A percentile compares a stretch with the other conserved stretches of the same genome.
These are phyloP conservation scores for Lacerta agilis DNA, from an alignment of 2,797 vertebrate species.

Conservation along the genomic window DNA sequence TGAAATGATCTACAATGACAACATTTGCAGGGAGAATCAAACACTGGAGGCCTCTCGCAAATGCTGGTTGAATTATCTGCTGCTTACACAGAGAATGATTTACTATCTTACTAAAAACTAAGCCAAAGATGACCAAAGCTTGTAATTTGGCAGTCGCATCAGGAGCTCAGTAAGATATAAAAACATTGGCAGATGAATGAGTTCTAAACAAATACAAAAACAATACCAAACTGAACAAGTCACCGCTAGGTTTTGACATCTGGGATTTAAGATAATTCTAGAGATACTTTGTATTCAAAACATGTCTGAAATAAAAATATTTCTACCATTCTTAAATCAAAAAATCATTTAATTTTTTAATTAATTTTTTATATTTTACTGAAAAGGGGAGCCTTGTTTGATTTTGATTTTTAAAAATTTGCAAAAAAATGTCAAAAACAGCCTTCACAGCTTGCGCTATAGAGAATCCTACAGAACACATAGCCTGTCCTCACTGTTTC, in stretches of 20 bases:
- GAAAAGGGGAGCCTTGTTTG: not conserved
- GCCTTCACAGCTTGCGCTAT: not conserved
- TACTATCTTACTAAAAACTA: slow-evolving; percentile 20
- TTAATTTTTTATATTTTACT: not conserved
- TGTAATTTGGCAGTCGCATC: slow-evolving; percentile 43
- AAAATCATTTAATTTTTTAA: not conserved
- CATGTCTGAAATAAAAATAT: not conserved
- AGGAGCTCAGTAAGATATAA: slow-evolving; percentile 45
- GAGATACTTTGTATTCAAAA: not conserved
- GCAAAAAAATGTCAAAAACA: too few relatives aligned
- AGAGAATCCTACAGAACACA: not conserved
- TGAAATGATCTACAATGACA: not conserved
- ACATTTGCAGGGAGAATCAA: not conserved
- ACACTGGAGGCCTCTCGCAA: slow-evolving; percentile 2
- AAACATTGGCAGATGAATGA: slow-evolving; percentile 49
- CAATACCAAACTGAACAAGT: slow-evolving; percentile 1
- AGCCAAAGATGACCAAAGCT: slow-evolving; percentile 45
- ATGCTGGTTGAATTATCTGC: not conserved
- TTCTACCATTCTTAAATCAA: not conserved
- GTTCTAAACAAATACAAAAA: slow-evolving; percentile 15
- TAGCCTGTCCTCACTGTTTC: not conserved
- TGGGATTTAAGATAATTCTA: not conserved
- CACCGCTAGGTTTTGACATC: not conserved
- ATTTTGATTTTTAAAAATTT: not conserved
- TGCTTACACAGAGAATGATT: slow-evolving; percentile 34